Conservation (phyloP, 2,888 invertebrate species). For the Ptychoptera albimana region DNA sequence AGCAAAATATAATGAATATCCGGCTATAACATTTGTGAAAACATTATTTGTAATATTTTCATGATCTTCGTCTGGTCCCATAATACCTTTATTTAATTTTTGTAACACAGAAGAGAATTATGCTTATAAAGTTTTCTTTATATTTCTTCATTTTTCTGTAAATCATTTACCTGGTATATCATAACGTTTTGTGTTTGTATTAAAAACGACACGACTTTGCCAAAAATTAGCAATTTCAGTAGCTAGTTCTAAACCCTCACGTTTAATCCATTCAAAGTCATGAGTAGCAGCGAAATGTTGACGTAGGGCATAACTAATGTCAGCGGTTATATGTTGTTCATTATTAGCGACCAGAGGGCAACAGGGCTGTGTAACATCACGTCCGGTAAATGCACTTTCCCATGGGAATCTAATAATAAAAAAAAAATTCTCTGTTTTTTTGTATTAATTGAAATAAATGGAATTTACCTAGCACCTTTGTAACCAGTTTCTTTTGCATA, state of each 20-base stretch:
- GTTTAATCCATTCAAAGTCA: constrained; percentile 20
- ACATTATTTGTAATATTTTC: constrained; percentile 38
- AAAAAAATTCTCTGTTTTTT: constrained; percentile 3
- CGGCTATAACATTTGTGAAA: constrained; percentile 42
- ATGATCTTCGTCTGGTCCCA: constrained; percentile 49
- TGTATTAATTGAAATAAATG: not conserved
- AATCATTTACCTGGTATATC: constrained; percentile 33
- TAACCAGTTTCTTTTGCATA: constrained; percentile 35
- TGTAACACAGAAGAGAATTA: not conserved
- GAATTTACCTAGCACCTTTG: constrained; percentile 36
- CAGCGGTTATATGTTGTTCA: constrained; percentile 41
- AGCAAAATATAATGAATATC: constrained; percentile 39
- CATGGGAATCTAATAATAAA: constrained; percentile 35
- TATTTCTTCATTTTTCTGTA: too few relatives aligned
- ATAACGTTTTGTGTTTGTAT: constrained; percentile 32
- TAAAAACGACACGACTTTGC: constrained; percentile 36
- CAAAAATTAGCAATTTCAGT: constrained; percentile 42
- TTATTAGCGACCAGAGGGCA: constrained; percentile 39
- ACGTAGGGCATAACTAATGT: constrained; percentile 36
- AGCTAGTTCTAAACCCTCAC: constrained; percentile 37
- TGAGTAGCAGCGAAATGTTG: constrained; percentile 19
- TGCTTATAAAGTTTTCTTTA: too few relatives aligned
- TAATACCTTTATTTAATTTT: constrained; percentile 31
- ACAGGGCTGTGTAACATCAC: constrained; percentile 42
- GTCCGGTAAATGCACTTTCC: constrained; percentile 45